Evolutionary conservation across 2,113 vertebrate genomes (phyloP).

Genomic region (Dascyllus trimaculatus): DNA sequence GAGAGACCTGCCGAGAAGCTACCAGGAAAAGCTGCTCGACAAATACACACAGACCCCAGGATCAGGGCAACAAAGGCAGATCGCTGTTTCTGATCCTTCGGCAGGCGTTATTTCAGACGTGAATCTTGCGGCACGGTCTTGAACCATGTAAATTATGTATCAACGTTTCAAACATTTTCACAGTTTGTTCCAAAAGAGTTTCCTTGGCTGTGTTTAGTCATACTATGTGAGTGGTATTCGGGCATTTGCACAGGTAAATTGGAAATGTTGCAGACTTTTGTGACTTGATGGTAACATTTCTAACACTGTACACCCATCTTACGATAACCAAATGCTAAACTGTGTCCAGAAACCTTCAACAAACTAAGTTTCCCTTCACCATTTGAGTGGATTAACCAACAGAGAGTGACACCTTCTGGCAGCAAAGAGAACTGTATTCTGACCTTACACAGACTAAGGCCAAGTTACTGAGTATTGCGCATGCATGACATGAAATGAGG

Average conservation of each 20-base stretch:
- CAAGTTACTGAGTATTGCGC: not conserved
- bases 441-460: not conserved
- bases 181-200: not conserved
- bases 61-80: conserved; percentile 57
- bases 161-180: not conserved
- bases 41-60: conserved; percentile 68
- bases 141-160: conserved; percentile 1
- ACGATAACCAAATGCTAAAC: not conserved
- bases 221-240: not conserved
- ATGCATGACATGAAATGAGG: too few relatives aligned
- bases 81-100: conserved; percentile 52
- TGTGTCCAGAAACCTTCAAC: not conserved
- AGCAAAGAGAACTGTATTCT: conserved; percentile 38
- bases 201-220: too few relatives aligned
- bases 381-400: conserved; percentile 30
- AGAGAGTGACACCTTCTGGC: conserved; percentile 81
- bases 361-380: not conserved
- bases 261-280: not conserved
- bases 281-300: too few relatives aligned
- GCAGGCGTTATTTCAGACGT: conserved; percentile 46
- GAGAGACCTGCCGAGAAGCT: conserved; percentile 74
- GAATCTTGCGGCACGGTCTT: conserved; percentile 7
- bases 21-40: conserved; percentile 67
- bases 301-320: fast-evolving
- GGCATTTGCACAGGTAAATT: not conserved